These are phyloP conservation scores for Caracal caracal DNA, from an alignment of 2,113 vertebrate genomes.

Conservation along the genomic window DNA sequence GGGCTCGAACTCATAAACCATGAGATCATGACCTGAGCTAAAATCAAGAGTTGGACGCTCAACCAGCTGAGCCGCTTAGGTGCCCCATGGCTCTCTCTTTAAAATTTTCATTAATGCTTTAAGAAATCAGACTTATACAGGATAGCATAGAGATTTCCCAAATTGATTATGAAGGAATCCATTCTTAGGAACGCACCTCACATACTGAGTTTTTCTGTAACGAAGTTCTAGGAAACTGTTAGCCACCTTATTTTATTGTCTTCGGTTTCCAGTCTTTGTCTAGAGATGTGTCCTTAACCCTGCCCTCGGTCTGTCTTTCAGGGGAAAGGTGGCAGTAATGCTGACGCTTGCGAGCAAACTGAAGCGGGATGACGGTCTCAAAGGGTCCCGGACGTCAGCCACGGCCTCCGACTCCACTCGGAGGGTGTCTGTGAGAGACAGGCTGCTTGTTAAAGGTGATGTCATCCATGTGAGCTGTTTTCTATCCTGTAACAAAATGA, in stretches of 20 bases:
- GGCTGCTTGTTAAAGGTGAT: constrained; percentile 97
- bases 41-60: too few species aligned
- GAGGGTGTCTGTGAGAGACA: constrained; percentile 95
- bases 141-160: neutral
- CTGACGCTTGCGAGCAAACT: constrained; percentile 97
- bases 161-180: neutral
- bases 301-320: constrained; percentile 63
- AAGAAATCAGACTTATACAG: neutral
- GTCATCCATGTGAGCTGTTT: neutral
- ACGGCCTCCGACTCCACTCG: constrained; percentile 91
- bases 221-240: neutral
- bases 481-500: neutral
- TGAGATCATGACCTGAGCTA: too few species aligned
- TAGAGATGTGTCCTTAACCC: neutral
- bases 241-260: fast-evolving
- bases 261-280: fast-evolving
- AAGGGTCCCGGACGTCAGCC: constrained; percentile 88
- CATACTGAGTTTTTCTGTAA: neutral
- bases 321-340: constrained; percentile 89
- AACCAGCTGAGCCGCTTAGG: too few species aligned
- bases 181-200: neutral
- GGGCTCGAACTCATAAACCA: too few species aligned
- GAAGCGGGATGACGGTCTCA: constrained; percentile 95
- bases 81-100: neutral
- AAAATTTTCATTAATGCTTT: neutral